Evolutionary conservation across 2,113 vertebrate species (phyloP).

Genomic region (Cyanocitta stelleri): DNA sequence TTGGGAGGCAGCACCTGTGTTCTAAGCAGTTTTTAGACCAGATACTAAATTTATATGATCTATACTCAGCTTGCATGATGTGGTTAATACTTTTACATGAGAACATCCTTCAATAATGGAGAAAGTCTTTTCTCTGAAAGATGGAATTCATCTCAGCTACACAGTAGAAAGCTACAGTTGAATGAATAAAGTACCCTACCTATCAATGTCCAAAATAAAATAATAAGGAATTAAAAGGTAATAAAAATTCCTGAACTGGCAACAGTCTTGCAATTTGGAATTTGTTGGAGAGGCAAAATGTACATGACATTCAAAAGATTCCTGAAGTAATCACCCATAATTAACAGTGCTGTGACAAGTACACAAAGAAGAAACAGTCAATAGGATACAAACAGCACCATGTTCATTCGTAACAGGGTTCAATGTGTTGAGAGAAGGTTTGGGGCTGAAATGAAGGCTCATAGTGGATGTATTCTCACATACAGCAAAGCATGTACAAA

Average conservation of each 20-base stretch:
- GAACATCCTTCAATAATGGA: not conserved
- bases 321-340: not conserved
- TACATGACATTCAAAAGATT: not conserved
- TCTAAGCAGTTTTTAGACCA: not conserved
- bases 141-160: not conserved
- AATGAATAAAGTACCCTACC: not conserved
- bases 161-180: not conserved
- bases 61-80: not conserved
- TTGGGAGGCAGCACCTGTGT: not conserved
- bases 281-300: not conserved
- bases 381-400: not conserved
- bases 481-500: not conserved
- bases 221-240: not conserved
- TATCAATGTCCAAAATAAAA: not conserved
- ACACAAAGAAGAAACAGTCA: not conserved
- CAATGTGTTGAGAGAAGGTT: not conserved
- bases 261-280: not conserved
- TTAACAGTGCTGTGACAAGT: not conserved
- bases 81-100: not conserved
- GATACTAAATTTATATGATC: not conserved
- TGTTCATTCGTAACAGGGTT: not conserved
- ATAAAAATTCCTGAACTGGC: not conserved
- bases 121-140: not conserved
- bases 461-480: not conserved
- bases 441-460: not conserved